These are phyloP conservation scores for Pachypanchax playfairii DNA, from an alignment of 2,113 vertebrate genomes.

Conservation along the genomic window DNA sequence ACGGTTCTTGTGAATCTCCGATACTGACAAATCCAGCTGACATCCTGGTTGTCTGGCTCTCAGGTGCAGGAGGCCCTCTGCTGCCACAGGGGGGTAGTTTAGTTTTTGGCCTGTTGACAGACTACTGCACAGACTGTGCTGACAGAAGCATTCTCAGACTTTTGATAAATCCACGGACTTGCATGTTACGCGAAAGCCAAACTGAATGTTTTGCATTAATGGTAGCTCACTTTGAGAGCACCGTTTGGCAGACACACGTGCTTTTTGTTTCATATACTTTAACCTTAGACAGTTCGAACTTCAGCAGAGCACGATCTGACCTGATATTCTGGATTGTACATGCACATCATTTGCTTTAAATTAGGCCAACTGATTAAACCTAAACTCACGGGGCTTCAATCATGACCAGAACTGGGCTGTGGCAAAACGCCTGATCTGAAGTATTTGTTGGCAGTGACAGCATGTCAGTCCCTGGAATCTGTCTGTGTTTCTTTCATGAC, in stretches of 20 bases:
- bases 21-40: neutral
- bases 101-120: constrained; percentile 8
- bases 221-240: constrained; percentile 44
- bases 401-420: constrained; percentile 17
- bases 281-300: constrained; percentile 29
- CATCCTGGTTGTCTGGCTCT: constrained; percentile 13
- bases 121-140: constrained; percentile 24
- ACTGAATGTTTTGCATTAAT: constrained; percentile 56
- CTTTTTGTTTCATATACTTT: constrained; percentile 43
- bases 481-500: constrained; percentile 55
- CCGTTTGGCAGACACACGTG: constrained; percentile 48
- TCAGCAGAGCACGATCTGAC: constrained; percentile 31
- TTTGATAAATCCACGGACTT: constrained; percentile 32
- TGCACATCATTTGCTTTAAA: constrained; percentile 48
- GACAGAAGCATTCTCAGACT: constrained; percentile 11
- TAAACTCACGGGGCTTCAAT: constrained; percentile 41
- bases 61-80: constrained; percentile 65
- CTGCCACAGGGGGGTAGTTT: constrained; percentile 60
- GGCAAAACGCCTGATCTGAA: constrained; percentile 49
- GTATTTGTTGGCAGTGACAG: constrained; percentile 52
- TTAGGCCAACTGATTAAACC: constrained; percentile 49
- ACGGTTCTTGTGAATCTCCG: neutral
- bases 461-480: constrained; percentile 42
- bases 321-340: constrained; percentile 19
- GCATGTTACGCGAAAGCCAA: constrained; percentile 47